These are phyloP conservation scores for Ceyx erithaca DNA, from an alignment of 2,797 vertebrate genomes.

Conservation along the genomic window DNA sequence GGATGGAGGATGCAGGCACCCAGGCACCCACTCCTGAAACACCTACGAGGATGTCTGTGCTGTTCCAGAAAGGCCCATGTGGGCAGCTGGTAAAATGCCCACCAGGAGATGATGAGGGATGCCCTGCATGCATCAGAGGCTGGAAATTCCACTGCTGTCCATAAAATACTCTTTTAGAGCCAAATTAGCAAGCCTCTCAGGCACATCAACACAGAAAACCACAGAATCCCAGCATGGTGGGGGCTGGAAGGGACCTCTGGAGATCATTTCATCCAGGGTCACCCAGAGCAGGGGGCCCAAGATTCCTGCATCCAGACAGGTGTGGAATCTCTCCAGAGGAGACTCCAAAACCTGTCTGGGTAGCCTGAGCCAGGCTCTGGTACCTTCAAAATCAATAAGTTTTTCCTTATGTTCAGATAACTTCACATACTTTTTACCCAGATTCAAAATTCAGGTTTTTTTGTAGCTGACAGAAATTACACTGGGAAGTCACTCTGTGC, in stretches of 20 bases:
- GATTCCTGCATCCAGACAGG: neutral
- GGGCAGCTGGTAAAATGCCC: neutral
- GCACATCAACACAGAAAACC: neutral
- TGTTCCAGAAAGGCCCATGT: neutral
- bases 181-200: neutral
- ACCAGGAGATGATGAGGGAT: neutral
- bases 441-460: neutral
- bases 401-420: neutral
- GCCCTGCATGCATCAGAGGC: neutral
- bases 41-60: neutral
- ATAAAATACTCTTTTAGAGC: neutral
- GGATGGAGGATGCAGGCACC: neutral
- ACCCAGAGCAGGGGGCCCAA: neutral
- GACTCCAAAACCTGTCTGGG: neutral
- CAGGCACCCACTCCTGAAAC: neutral
- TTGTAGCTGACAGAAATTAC: neutral
- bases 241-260: neutral
- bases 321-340: neutral
- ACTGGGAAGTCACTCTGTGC: neutral
- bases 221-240: neutral
- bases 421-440: neutral
- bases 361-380: neutral
- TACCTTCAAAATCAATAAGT: neutral
- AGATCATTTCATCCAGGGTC: neutral
- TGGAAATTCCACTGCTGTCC: neutral